Evolutionary conservation across 2,113 vertebrate genomes (phyloP), one percentile per base, ranked within the genome.

Genomic region (Sterrhoptilus dennistouni): DNA sequence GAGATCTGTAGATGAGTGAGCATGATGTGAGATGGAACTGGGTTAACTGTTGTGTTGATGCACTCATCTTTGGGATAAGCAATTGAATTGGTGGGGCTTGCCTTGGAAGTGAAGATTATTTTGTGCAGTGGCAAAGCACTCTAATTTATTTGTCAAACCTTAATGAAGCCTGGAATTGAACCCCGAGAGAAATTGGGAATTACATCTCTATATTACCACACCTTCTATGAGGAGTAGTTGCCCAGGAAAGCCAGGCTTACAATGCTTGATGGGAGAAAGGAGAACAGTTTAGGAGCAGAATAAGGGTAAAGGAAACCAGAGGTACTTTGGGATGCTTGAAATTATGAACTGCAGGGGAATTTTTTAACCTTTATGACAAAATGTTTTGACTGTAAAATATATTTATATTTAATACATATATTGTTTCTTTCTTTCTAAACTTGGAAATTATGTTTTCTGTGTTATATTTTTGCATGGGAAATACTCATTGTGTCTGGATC

Each of bases 1-100:
- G 64, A 66, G 11, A 25, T 69, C 17, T 66, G 13, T 13, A 47
- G 44, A 52, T n/a, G 17, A 57, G 7, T 28, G 29, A 47, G 27
- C 2, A 0, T 2, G 31, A 12, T 7, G 23, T 44, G 50, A 77
- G n/a, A 15, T 80, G 40, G 49, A 64, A 52, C 24, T 0, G 2
- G 42, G 24, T 31, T 33, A 64, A 57, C 11, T 1, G 0, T 57
- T 74, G 36, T 50, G 19, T 44, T 50, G 38, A 33, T 63, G 23
- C 1, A 6, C 50, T 66, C 47, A 8, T n/a, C n/a, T 71, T 90
- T 1, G 2, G 38, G 8, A 65, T 40, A 65, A 88, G 45, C 17
- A 45, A 5, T 15, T 71, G 38, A 64, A 49, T 60, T 76, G 14
- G 38, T 86, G 42, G 9, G 17, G 6, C 19, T 92, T 60, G 35